Conservation (phyloP, 2,113 vertebrate species). For the Pristiophorus japonicus region DNA sequence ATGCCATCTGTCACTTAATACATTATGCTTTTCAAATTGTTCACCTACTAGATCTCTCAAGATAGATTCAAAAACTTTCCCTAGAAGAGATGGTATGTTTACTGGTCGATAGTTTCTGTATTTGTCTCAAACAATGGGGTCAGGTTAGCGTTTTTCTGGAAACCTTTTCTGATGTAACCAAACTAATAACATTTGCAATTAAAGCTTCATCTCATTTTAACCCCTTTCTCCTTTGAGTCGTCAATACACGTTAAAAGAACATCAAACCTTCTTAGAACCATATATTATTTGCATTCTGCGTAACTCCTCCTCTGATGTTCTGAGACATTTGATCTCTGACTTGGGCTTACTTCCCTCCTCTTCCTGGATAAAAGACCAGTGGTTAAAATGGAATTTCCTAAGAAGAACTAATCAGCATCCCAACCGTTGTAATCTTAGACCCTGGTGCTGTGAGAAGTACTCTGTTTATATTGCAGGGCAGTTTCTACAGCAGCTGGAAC, state of each 20-base stretch:
- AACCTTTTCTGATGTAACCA: neutral
- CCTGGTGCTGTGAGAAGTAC: neutral
- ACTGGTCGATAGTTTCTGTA: neutral
- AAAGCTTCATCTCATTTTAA: neutral
- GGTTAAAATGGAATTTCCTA: constrained; percentile 14
- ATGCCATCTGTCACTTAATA: neutral
- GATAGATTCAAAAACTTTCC: neutral
- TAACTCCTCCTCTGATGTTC: neutral
- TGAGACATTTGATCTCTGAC: neutral
- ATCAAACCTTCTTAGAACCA: neutral
- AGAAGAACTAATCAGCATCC: constrained; percentile 11
- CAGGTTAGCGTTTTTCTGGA: neutral
- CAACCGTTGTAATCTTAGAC: constrained; percentile 5
- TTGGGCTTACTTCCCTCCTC: neutral
- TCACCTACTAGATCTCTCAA: neutral
- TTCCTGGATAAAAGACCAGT: constrained; percentile 14
- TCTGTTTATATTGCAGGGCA: neutral
- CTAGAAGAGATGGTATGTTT: neutral
- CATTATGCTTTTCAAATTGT: neutral
- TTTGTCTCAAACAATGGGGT: neutral
- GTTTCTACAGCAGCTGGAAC: constrained; percentile 22
- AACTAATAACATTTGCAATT: constrained; percentile 7
- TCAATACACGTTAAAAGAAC: neutral
- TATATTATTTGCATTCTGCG: neutral
- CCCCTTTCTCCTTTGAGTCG: neutral